Base-by-base conservation (phyloP, 2,888 invertebrate genomes). In the Limnephilus rhombicus region DNA sequence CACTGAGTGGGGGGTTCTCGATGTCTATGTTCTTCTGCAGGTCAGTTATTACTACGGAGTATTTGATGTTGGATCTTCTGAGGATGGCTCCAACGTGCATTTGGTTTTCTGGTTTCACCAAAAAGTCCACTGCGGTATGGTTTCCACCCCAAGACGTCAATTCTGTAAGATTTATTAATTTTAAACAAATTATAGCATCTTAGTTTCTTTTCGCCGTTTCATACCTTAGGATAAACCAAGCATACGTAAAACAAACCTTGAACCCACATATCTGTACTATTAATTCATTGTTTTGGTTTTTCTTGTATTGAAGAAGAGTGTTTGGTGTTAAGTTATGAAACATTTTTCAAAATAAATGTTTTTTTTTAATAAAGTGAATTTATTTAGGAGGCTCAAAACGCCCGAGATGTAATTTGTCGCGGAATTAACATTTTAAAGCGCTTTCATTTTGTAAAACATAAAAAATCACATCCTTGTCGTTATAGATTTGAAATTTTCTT, bases 21-120 rank as follows among this genome's bases (percentile, higher is more conserved):
- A 97, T 97, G 94, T 98, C 97, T 93, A 98, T 98, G 88, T 97
- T 97, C 94, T 96, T 96, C 95, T 98, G 98, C 90, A 98, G 95
- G 95, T 98, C 97, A 89, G 97, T 96, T 94, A 98, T 98, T 85
- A 98, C 95, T n/a, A 98, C 96, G 90, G 97, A 96, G 94, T 96
- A 98, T 37, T 96, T 95, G 92, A 98, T 96, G 91, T 97, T 97
- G 93, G 97, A 96, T 81, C 97, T 96, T 91, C 96, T 95, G 80
- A 98, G 96, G 91, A 96, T 95, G 90, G 96, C 95, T 91, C 97
- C 96, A 3, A 98, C 97, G 93, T 97, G 97, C 87, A 96, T 95
- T 89, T 98, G 95, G n/a, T 97, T 96, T 88, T 97, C 96, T 2
- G 97, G 96, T 94, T 97, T 97, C n/a, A 98, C 96, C 94, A 98